Conservation (phyloP, 1,140 invertebrate genomes). For the Formica selysi region DNA sequence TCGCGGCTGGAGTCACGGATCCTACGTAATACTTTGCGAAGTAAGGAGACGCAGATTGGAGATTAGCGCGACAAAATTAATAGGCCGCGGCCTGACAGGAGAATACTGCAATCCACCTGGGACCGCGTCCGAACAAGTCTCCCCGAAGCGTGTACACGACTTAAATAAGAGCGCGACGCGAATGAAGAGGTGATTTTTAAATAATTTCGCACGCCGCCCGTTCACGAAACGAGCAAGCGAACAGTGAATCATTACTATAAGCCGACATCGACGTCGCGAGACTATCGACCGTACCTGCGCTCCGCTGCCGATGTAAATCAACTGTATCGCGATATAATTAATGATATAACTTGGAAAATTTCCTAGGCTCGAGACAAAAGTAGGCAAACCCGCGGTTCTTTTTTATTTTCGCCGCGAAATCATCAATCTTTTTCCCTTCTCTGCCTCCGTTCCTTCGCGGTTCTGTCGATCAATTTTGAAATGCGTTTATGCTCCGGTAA, state of each 20-base stretch:
- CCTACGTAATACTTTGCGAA: constrained; percentile 74
- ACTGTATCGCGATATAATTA: constrained; percentile 71
- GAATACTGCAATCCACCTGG: constrained; percentile 78
- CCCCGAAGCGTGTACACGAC: constrained; percentile 19
- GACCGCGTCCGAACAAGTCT: constrained; percentile 67
- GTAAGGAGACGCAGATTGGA: constrained; percentile 81
- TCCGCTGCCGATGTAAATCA: constrained; percentile 60
- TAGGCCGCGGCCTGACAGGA: constrained; percentile 78
- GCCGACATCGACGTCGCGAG: constrained; percentile 30
- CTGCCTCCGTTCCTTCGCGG: constrained; percentile 9
- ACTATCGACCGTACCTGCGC: constrained; percentile 55
- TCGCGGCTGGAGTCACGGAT: constrained; percentile 62
- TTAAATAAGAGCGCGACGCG: constrained; percentile 40
- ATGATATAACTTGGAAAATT: constrained; percentile 70
- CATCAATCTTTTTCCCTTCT: constrained; percentile 65
- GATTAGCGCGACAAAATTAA: constrained; percentile 84
- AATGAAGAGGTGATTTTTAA: constrained; percentile 70
- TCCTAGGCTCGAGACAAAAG: constrained; percentile 61
- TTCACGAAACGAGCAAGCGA: constrained; percentile 34
- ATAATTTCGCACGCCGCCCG: constrained; percentile 63
- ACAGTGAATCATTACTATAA: constrained; percentile 66
- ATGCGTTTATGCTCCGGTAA: constrained; percentile 54
- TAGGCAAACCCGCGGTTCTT: constrained; percentile 2
- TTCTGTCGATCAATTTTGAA: constrained; percentile 58
- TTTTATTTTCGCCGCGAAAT: constrained; percentile 18